Evolutionary conservation across 2,797 vertebrate species (phyloP), one percentile per base, ranked within the genome.

Genomic region (Phrynocephalus vlangalii): DNA sequence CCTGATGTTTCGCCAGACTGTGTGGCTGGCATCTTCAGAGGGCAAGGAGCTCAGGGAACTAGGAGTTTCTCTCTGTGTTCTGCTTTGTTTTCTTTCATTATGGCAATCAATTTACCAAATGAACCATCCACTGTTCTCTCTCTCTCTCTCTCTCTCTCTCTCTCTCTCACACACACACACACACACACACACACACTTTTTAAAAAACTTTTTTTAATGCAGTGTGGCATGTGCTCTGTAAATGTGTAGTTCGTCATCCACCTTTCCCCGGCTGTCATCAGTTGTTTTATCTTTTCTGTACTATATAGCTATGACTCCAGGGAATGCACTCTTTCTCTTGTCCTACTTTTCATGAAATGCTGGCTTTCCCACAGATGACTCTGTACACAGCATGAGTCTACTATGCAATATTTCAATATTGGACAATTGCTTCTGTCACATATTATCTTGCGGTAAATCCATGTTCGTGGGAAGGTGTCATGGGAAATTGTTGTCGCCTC

Each of bases 281-380:
- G 48, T 60, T 88, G 67, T 70, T 85, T 80, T 44, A 68, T 85
- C 24, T 70, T 18, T 26, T 60, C 73, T 28, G 30, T 77, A 52
- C 60, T 88, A 38, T 67, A 52, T 15, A 56, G 60, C 15, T 28
- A 44, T 67, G 60, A 76, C 79, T 76, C 84, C 30, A 24, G 78
- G 78, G 71, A 88, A 85, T 9, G 68, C 16, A 60, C 50, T 48
- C 50, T 50, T 75, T 84, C 33, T 60, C 13, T 75, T 81, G 63
- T 76, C 71, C 30, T 63, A 48, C 28, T 76, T 84, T 90, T 82
- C 26, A 68, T 66, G n/a, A 85, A 85, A 81, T 20, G 28, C 70
- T 78, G 73, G 66, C 52, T n/a, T 81, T 78, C 16, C 48, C 16
- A 72, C 52, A 75, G 28, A 52, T 78, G 81, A 66, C 63, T 33